Evolutionary conservation across 2,797 vertebrate genomes (phyloP), one percentile per base, ranked within the genome.

Genomic region (Hippopotamyrus pictus): DNA sequence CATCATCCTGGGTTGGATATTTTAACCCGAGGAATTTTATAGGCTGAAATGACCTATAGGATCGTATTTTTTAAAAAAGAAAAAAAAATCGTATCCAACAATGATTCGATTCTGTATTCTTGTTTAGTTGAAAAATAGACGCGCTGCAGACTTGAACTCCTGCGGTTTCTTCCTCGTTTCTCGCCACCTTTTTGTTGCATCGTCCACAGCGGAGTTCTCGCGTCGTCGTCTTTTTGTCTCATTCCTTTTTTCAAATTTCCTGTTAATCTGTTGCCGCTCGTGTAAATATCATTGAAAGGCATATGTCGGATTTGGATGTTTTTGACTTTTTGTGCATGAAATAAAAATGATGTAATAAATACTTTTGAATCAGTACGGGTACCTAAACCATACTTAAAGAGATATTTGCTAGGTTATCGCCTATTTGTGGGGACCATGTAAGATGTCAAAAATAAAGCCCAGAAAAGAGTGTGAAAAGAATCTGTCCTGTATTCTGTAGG

Each of bases 1-100:
- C 95, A 96, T 95, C 93, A 95, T 95, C 95, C 94, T 93, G 94
- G 93, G 91, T 91, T 93, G 91, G 84, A 92, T 94, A 87, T 89
- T 41, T 89, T 89, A 87, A 89, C 89, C 88, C 89, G 69, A 89
- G 89, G 84, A 89, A 89, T 89, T 73, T 76, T 76, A 87, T 57
- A 87, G 89, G 89, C 51, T 85, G 62, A 57, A 76, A 19, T 7
- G 89, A 48, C 57, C 89, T 51, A 73, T 51, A 50, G 25, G 62
- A 25, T 53, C 33, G 25, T 73, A 8, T 59, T 19, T 69, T 82
- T 82, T 3, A 19, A 79, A 76, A 44, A 79, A 9, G 3, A 65
- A 59, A 37, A 9, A n/a, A 76, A 53, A 37, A 83, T 41, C 5
- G n/a, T 19, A 86, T 86, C 22, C 50, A 53, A 76, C 65, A 53